Evolutionary conservation across 2,797 vertebrate species (phyloP).

Genomic region (Gadopsis marmoratus): DNA sequence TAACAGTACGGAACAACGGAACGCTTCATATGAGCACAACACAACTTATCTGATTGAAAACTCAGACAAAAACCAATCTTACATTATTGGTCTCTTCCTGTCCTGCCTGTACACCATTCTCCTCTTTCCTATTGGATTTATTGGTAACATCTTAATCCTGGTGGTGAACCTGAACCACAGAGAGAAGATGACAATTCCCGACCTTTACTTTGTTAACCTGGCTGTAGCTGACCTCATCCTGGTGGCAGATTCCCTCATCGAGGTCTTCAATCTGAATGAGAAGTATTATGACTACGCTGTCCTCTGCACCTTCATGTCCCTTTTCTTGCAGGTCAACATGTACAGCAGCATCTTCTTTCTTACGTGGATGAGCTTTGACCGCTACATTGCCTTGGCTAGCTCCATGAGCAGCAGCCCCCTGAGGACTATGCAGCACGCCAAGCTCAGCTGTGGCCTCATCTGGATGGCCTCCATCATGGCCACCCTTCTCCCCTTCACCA

Average conservation of each 20-base stretch:
- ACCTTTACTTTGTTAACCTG: conserved; percentile 97
- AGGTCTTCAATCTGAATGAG: conserved; percentile 97
- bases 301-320: conserved; percentile 97
- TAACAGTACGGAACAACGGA: conserved; percentile 85
- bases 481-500: conserved; percentile 94
- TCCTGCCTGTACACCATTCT: conserved; percentile 96
- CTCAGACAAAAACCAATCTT: conserved; percentile 87
- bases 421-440: conserved; percentile 94
- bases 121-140: conserved; percentile 97
- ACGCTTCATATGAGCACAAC: conserved; percentile 83
- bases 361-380: conserved; percentile 99
- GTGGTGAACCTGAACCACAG: conserved; percentile 96
- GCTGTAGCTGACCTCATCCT: conserved; percentile 95
- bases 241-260: conserved; percentile 96
- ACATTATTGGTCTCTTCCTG: conserved; percentile 92
- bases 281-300: conserved; percentile 96
- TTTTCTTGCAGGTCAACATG: conserved; percentile 99
- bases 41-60: conserved; percentile 71
- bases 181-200: conserved; percentile 97
- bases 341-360: conserved; percentile 99
- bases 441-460: conserved; percentile 96
- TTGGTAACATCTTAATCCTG: conserved; percentile 96
- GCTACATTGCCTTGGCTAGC: conserved; percentile 93
- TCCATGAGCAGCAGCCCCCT: conserved; percentile 91
- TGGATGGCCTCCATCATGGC: conserved; percentile 97